Conservation (phyloP, 2,888 invertebrate genomes). For the Julus scanicus region DNA sequence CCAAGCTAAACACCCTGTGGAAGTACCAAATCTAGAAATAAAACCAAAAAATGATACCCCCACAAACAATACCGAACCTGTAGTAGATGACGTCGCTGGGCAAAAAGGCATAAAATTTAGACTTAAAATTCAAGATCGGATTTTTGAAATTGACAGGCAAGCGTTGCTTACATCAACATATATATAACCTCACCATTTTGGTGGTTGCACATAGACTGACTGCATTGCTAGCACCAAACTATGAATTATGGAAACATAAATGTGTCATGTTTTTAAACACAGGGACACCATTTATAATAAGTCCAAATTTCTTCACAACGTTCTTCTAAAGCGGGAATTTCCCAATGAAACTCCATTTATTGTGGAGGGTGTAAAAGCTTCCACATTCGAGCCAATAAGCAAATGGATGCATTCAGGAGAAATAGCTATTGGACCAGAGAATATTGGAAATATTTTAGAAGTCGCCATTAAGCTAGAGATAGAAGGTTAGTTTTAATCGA, state of each 20-base stretch:
- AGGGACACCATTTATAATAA: not conserved
- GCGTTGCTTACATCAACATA: not conserved
- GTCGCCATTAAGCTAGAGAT: slow-evolving; percentile 14
- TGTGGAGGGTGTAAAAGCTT: not conserved
- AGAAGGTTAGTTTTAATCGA: not conserved
- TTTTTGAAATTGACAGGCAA: slow-evolving; percentile 30
- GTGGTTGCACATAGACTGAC: no score
- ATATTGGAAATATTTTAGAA: slow-evolving; percentile 29
- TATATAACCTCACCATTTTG: no score
- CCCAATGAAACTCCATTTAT: not conserved
- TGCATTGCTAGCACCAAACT: not conserved
- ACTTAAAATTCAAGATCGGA: not conserved
- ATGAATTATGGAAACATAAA: not conserved
- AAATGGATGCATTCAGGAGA: slow-evolving; percentile 20
- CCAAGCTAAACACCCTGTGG: not conserved
- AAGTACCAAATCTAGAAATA: not conserved
- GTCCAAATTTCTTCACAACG: not conserved
- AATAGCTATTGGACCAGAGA: slow-evolving; percentile 30
- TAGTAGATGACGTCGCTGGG: not conserved
- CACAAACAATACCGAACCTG: not conserved
- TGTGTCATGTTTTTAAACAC: not conserved
- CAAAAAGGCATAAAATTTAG: not conserved
- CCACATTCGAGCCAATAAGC: not conserved
- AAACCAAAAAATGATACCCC: not conserved
- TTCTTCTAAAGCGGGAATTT: slow-evolving; percentile 1